Evolutionary conservation across 30 jellyfish, hydroid and myxozoan species (phyloP).

Genomic region (Catostylus mosaicus): DNA sequence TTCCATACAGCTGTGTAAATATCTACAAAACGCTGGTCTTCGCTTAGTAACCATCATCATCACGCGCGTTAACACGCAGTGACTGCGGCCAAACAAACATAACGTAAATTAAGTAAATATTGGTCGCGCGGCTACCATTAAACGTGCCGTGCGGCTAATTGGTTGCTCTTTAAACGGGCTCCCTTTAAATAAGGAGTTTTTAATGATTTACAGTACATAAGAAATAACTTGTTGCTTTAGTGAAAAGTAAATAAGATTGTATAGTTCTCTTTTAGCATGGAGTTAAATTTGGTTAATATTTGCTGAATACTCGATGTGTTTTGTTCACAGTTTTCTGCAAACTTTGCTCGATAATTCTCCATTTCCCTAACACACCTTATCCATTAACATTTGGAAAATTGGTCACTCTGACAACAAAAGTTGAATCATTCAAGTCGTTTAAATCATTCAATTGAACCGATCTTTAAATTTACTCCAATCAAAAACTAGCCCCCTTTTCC

Average conservation of each 20-base stretch:
- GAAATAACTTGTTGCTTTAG: conserved; percentile 51
- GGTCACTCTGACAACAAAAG: too few relatives aligned
- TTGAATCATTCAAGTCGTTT: neutral
- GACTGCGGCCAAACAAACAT: neutral
- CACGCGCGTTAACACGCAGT: neutral
- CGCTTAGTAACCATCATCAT: neutral
- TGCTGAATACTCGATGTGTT: conserved; percentile 46
- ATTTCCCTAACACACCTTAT: neutral
- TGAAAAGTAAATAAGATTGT: conserved; percentile 49
- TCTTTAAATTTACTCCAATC: conserved; percentile 41
- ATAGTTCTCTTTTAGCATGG: conserved; percentile 75
- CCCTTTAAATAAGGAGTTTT: conserved; percentile 28
- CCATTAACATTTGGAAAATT: too few relatives aligned
- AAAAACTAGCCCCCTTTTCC: conserved; percentile 50
- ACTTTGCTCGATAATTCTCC: neutral
- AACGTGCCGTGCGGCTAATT: neutral
- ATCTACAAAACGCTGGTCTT: neutral
- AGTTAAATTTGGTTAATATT: conserved; percentile 70
- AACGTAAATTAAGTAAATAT: neutral
- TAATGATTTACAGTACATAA: conserved; percentile 48
- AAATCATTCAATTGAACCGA: conserved; percentile 5
- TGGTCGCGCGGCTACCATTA: conserved; percentile 8
- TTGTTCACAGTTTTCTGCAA: neutral
- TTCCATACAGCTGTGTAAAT: neutral
- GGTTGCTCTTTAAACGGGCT: conserved; percentile 16